A percentile compares a stretch with the other conserved stretches of the same genome.
Evolutionary conservation across 2,888 invertebrate species (phyloP).

Genomic region (Melanophora roralis): DNA sequence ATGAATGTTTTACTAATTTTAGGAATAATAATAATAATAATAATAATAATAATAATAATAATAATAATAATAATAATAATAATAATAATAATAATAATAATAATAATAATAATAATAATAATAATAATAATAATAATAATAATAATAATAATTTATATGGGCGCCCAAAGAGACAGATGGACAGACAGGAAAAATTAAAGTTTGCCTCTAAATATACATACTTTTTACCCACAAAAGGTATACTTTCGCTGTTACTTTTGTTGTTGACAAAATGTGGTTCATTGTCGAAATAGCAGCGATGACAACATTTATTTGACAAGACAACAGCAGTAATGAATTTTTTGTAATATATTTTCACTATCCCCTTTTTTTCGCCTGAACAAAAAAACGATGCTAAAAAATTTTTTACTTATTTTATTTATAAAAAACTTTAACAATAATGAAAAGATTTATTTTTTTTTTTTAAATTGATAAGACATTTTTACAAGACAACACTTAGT

Average conservation of each 20-base stretch:
- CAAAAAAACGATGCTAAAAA: background rate
- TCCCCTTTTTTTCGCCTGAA: background rate
- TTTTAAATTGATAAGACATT: conserved; percentile 47
- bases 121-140: too few relatives aligned
- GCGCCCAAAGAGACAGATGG: too few relatives aligned
- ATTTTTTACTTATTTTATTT: background rate
- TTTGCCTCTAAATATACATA: too few relatives aligned
- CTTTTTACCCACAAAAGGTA: too few relatives aligned
- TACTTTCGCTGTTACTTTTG: background rate
- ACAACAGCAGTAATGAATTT: background rate
- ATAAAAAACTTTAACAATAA: conserved; percentile 10
- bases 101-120: too few relatives aligned
- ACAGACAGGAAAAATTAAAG: too few relatives aligned
- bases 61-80: too few relatives aligned
- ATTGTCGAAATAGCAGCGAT: conserved; percentile 13
- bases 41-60: too few relatives aligned
- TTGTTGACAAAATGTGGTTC: conserved; percentile 19
- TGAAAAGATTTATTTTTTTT: conserved; percentile 45
- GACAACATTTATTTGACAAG: conserved; percentile 4
- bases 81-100: too few relatives aligned
- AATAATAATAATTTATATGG: too few relatives aligned
- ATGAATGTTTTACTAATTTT: too few relatives aligned
- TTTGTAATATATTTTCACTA: background rate
- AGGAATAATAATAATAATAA: too few relatives aligned
- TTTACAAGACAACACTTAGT: background rate